Evolutionary conservation across 2,113 vertebrate species (phyloP).

Genomic region (Gallinago paraguaiae): DNA sequence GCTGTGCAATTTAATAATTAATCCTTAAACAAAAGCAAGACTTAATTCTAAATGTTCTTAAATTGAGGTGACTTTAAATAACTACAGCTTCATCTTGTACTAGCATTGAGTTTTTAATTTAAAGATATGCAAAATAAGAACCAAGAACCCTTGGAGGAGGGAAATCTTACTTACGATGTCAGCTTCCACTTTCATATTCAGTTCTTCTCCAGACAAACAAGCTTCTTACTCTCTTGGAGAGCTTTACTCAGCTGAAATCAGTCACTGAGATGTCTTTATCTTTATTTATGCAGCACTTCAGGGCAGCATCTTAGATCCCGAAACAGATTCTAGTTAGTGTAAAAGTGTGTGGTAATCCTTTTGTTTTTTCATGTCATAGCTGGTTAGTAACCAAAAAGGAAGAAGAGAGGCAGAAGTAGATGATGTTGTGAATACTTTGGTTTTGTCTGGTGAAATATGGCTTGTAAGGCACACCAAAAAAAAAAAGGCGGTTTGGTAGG

Average conservation of each 20-base stretch:
- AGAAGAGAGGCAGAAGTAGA: neutral
- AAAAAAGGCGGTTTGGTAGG: neutral
- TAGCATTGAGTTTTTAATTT: neutral
- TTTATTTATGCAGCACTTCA: neutral
- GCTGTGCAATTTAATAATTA: conserved; percentile 4
- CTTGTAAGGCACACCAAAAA: neutral
- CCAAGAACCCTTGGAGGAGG: neutral
- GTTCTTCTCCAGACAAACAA: neutral
- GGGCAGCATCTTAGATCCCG: neutral
- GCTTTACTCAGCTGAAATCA: neutral
- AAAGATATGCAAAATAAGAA: neutral
- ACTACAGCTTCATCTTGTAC: neutral
- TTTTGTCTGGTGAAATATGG: neutral
- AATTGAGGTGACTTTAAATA: neutral
- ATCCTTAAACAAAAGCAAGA: neutral
- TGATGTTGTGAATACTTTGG: neutral
- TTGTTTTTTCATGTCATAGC: neutral
- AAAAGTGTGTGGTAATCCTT: neutral
- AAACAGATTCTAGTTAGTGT: neutral
- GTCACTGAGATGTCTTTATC: neutral
- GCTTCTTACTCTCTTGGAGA: neutral
- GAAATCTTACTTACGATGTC: neutral
- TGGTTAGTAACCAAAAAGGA: neutral
- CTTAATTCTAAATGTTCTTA: neutral
- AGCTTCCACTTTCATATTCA: neutral